Percentiles rank a stretch among this genome's conserved stretches.
These are phyloP conservation scores for Steatocranus sp. DNA, from an alignment of 2,797 vertebrate species.

Conservation along the genomic window DNA sequence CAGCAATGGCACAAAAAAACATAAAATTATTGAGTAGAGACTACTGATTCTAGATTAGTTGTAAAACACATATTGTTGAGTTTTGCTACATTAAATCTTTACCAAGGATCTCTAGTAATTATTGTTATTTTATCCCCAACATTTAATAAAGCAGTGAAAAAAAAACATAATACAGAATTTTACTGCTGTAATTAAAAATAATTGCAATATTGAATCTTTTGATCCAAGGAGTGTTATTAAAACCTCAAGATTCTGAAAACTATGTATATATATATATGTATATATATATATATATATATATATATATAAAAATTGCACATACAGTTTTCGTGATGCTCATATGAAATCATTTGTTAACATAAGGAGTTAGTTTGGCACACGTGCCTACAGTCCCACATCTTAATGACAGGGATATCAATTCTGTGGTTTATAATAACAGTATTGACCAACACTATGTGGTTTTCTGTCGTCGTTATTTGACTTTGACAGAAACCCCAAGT, in stretches of 20 bases:
- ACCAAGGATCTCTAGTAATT: neutral
- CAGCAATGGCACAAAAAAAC: neutral
- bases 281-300: neutral
- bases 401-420: constrained; percentile 69
- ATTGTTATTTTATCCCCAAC: neutral
- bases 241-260: neutral
- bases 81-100: neutral
- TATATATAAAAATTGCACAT: neutral
- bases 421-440: constrained; percentile 70
- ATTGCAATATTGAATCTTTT: neutral
- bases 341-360: constrained; percentile 26
- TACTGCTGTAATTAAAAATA: neutral
- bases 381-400: constrained; percentile 32
- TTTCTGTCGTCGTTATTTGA: constrained; percentile 68
- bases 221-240: neutral
- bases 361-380: constrained; percentile 38
- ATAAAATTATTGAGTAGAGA: neutral
- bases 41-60: neutral
- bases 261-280: neutral
- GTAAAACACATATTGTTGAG: neutral
- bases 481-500: constrained; percentile 75
- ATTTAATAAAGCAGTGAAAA: neutral
- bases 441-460: constrained; percentile 71
- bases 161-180: neutral
- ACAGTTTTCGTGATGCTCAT: neutral